Conservation (phyloP, 2,797 vertebrate genomes). For the Acrocephalus scirpaceus region DNA sequence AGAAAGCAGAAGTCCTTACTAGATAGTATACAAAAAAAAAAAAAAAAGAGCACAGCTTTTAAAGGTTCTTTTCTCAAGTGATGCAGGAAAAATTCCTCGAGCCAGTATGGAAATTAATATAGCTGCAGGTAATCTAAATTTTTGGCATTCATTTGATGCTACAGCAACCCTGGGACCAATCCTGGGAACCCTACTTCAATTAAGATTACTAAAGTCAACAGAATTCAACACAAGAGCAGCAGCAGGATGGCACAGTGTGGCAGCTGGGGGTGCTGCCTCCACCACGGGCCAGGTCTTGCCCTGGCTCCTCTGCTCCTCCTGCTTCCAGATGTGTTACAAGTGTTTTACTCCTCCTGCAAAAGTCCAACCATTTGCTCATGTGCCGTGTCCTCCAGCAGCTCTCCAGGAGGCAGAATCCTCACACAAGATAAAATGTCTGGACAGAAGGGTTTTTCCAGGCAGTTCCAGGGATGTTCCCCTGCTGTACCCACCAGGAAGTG, state of each 20-base stretch:
- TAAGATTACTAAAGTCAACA: constrained; percentile 30
- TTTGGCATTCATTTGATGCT: constrained; percentile 47
- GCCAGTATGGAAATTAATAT: constrained; percentile 37
- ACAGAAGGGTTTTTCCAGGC: not conserved
- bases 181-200: constrained; percentile 10
- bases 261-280: not conserved
- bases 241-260: rapidly evolving
- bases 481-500: not conserved
- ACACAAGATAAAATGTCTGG: not conserved
- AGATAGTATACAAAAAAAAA: not conserved
- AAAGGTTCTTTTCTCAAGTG: constrained; percentile 15
- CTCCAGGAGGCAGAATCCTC: not conserved
- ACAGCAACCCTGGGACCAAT: constrained; percentile 17
- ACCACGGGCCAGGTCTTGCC: not conserved
- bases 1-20: constrained; percentile 13
- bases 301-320: not conserved
- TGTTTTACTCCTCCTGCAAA: not conserved
- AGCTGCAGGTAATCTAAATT: constrained; percentile 40
- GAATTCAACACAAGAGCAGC: not conserved
- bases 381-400: not conserved
- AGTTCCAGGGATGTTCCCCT: not conserved
- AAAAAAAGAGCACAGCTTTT: not conserved
- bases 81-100: not conserved
- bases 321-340: not conserved
- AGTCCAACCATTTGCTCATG: rapidly evolving